These are phyloP conservation scores for Agrotis ipsilon DNA, from an alignment of 2,888 invertebrate genomes.

Conservation along the genomic window DNA sequence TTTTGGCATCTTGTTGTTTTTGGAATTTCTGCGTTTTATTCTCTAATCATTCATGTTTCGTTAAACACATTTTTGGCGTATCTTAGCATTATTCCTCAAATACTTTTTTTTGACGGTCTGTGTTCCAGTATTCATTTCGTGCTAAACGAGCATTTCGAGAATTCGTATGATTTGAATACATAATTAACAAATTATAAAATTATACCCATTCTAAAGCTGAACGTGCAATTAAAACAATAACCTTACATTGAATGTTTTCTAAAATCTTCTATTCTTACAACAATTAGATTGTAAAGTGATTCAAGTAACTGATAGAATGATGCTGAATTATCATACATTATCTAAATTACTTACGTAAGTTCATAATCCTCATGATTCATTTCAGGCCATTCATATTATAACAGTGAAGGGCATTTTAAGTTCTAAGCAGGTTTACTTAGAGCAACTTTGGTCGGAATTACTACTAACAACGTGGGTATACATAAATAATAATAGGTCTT, in stretches of 20 bases:
- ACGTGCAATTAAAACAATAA: conserved; percentile 13
- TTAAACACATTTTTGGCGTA: not conserved
- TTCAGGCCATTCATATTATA: conserved; percentile 34
- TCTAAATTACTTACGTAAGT: not conserved
- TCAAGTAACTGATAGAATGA: not conserved
- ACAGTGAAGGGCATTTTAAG: conserved; percentile 60
- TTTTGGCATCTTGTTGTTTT: conserved; percentile 19
- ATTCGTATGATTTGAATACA: conserved; percentile 18
- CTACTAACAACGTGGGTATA: conserved; percentile 54
- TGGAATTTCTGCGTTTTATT: not conserved
- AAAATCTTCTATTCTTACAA: conserved; percentile 1
- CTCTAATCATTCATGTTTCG: not conserved
- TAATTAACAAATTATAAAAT: not conserved
- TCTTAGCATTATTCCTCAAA: not conserved
- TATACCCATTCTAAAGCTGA: not conserved
- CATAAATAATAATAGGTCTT: conserved; percentile 52
- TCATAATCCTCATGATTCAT: conserved; percentile 14
- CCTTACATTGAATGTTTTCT: conserved; percentile 29
- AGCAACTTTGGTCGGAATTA: conserved; percentile 43
- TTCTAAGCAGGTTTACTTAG: conserved; percentile 53
- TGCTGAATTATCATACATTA: conserved; percentile 6
- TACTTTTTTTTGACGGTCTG: no score
- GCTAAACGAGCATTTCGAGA: not conserved
- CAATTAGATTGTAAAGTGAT: conserved; percentile 8
- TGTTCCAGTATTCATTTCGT: not conserved